Percentiles rank a stretch among this genome's conserved stretches.
Evolutionary conservation across 2,888 invertebrate species (phyloP).

Genomic region (Scaptomyza parva): DNA sequence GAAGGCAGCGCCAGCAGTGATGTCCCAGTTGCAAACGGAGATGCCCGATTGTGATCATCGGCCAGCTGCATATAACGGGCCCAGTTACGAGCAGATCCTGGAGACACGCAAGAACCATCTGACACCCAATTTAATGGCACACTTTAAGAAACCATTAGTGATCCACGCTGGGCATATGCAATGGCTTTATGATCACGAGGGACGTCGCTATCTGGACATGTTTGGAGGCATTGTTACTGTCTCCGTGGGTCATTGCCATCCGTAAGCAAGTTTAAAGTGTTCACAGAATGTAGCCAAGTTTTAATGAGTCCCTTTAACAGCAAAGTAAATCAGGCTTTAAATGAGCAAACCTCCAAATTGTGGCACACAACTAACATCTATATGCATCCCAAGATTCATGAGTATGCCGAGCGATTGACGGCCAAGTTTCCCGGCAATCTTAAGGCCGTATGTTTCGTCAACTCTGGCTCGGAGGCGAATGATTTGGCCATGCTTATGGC

Average conservation of each 20-base stretch:
- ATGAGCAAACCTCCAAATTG: conserved; percentile 91
- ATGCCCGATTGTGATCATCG: conserved; percentile 78
- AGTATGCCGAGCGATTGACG: conserved; percentile 93
- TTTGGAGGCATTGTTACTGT: conserved; percentile 99
- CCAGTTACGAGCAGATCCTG: conserved; percentile 87
- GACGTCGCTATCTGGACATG: conserved; percentile 95
- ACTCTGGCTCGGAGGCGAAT: conserved; percentile 99
- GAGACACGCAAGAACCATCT: conserved; percentile 88
- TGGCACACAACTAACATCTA: conserved; percentile 98
- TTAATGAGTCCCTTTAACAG: conserved; percentile 87
- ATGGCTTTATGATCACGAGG: conserved; percentile 95
- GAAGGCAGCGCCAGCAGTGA: conserved; percentile 65
- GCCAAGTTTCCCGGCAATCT: conserved; percentile 93
- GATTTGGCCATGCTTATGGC: conserved; percentile 96
- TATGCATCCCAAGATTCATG: conserved; percentile 94
- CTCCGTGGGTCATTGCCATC: conserved; percentile 98
- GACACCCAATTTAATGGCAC: conserved; percentile 89
- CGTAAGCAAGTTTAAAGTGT: conserved; percentile 94
- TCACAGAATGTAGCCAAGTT: too few species aligned
- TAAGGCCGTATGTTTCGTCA: conserved; percentile 96
- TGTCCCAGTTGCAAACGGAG: conserved; percentile 65
- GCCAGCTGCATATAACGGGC: conserved; percentile 86
- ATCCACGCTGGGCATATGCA: conserved; percentile 95
- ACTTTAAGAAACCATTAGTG: conserved; percentile 93
- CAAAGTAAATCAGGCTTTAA: conserved; percentile 92